Base-by-base conservation (phyloP, 2,888 invertebrate species). In the Eristalis tenax region DNA sequence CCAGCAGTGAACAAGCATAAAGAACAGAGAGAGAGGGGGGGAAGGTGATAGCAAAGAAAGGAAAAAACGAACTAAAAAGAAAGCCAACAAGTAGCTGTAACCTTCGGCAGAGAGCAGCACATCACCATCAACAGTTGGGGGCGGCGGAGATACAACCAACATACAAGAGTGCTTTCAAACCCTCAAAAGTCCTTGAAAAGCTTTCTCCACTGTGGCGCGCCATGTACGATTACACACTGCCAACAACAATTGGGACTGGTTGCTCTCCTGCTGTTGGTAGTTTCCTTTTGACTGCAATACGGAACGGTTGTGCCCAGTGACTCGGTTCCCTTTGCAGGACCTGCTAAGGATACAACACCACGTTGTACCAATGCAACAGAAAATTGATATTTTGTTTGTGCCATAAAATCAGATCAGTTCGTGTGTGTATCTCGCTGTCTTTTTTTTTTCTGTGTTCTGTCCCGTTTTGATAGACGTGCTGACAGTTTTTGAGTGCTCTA, bases 21-120 rank as follows among this genome's bases (percentile, higher is more conserved):
- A 50, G 64, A 78, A 32, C 61, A 78, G n/a, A n/a, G n/a, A n/a
- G n/a, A n/a, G n/a, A 56, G 38, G 63, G 38, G 15, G 63, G 59
- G 11, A 26, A 2, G 23, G 6, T 50, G 38, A 56, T n/a, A 28
- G 28, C 38, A 8, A 68, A 13, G 35, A 5, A 26, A 11, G 59
- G 18, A 43, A 59, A 69, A 35, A 40, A n/a, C 35, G 38, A 68
- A 40, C 11, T 5, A 70, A 70, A 11, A 57, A 69, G 61, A 69
- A 79, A 81, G 32, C 81, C 86, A 86, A 86, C 86, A 86, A 86
- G 86, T 86, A 86, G 86, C 86, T 65, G 78, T 74, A 83, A 86
- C 86, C 86, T 86, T 86, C 85, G 77, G 50, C 81, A 77, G 64
- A 71, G 63, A 63, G 68, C 82, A 77, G 74, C 40, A 70, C 56